phyloP scores from a whole-genome alignment of 1,140 invertebrate genomes.

The Colletes gigas region DNA sequence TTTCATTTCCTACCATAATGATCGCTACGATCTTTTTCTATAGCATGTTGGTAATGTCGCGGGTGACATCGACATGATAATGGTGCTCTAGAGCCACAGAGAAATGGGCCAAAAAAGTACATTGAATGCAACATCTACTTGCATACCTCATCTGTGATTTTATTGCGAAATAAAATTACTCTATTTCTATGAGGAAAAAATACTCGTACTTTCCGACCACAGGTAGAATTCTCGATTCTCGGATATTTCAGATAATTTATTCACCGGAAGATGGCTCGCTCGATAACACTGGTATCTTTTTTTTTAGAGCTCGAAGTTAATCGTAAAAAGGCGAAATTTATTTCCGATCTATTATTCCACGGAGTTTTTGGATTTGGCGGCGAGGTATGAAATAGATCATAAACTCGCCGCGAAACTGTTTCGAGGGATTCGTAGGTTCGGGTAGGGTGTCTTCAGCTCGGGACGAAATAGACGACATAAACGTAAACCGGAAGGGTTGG shows the following conservation, averaged over 20 bases:
- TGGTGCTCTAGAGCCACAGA: too few species aligned
- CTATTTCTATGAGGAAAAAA: background rate
- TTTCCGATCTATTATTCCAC: background rate
- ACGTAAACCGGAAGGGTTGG: slow-evolving; percentile 8
- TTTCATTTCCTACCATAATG: too few species aligned
- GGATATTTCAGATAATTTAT: background rate
- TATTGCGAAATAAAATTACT: background rate
- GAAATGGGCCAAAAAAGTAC: too few species aligned
- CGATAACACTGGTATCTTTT: background rate
- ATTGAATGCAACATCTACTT: too few species aligned
- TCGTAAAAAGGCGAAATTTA: background rate
- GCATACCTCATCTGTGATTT: too few species aligned
- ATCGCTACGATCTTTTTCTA: too few species aligned
- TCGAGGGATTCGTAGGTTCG: slow-evolving; percentile 1
- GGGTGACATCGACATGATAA: too few species aligned
- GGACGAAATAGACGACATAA: slow-evolving; percentile 15
- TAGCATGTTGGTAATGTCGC: too few species aligned
- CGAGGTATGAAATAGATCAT: background rate
- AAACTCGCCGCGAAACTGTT: background rate
- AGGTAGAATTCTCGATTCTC: background rate
- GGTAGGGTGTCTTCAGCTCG: background rate
- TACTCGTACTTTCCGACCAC: background rate
- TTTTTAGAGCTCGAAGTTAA: background rate
- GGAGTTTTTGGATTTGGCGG: background rate
- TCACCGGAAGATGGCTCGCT: background rate